phyloP scores from a whole-genome alignment of 2,797 vertebrate genomes.

The Anabacerthia variegaticeps region DNA sequence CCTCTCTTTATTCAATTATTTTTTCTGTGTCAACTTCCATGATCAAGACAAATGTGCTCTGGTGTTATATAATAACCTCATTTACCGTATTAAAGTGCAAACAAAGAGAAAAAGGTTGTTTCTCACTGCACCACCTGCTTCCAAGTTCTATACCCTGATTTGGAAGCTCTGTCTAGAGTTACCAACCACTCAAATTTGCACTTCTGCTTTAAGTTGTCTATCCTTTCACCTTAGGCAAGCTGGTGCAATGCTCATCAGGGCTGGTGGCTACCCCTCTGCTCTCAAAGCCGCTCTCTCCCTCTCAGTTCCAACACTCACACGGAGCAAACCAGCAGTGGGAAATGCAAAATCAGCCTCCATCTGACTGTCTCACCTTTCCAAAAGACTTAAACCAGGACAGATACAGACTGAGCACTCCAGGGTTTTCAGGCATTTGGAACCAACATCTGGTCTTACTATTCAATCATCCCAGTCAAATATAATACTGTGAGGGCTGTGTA shows the following conservation, averaged over 20 bases:
- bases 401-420: background rate
- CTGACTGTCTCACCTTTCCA: background rate
- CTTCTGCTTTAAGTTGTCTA: background rate
- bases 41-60: background rate
- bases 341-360: background rate
- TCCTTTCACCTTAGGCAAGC: background rate
- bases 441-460: background rate
- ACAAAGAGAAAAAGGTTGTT: background rate
- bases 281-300: background rate
- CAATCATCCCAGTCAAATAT: background rate
- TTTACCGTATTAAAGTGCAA: slow-evolving; percentile 5
- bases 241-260: background rate
- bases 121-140: background rate
- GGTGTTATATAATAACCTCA: slow-evolving; percentile 11
- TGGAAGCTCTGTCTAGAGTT: background rate
- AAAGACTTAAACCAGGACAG: background rate
- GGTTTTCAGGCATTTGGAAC: background rate
- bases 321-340: background rate
- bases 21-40: background rate
- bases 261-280: background rate
- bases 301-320: background rate
- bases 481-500: background rate
- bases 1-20: background rate
- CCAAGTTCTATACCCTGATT: background rate
- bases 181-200: background rate